Conservation (phyloP, 2,113 vertebrate genomes). For the Vulpes ferrilata region DNA sequence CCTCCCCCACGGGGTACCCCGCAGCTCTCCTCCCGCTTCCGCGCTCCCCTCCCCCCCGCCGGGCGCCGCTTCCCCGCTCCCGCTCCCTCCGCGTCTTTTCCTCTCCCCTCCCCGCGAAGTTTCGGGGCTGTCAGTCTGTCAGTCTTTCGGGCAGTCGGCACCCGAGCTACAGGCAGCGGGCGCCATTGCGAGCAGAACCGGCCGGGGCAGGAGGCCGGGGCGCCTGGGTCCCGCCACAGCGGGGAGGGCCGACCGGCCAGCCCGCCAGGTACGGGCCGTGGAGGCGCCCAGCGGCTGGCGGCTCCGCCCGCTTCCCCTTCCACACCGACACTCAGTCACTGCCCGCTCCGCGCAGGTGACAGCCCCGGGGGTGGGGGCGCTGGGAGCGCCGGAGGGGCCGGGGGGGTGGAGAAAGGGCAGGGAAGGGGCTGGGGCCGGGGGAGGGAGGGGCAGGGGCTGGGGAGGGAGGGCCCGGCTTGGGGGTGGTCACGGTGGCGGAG, state of each 20-base stretch:
- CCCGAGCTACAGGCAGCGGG: constrained; percentile 60
- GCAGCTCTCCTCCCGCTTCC: background rate
- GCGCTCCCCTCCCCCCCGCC: background rate
- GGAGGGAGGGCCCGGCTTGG: background rate
- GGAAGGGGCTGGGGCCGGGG: background rate
- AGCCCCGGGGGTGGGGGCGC: constrained; percentile 33
- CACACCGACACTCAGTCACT: background rate
- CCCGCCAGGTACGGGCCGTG: constrained; percentile 26
- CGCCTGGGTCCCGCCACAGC: constrained; percentile 27
- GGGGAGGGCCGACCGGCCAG: no score
- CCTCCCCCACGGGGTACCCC: background rate
- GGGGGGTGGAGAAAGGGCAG: background rate
- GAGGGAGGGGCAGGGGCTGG: no score
- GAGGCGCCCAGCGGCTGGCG: background rate
- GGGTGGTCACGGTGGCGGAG: background rate
- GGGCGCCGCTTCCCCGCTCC: constrained; percentile 22
- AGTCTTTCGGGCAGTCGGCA: constrained; percentile 57
- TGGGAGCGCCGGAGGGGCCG: background rate
- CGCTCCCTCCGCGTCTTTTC: constrained; percentile 33
- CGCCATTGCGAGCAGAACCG: constrained; percentile 56
- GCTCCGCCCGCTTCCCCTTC: background rate
- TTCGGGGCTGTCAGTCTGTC: constrained; percentile 72
- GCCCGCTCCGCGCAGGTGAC: constrained; percentile 63
- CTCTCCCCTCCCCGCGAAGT: constrained; percentile 75
- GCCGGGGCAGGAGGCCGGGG: constrained; percentile 25